Conservation (phyloP, 1,140 invertebrate species). For the Thereuonema tuberculata region DNA sequence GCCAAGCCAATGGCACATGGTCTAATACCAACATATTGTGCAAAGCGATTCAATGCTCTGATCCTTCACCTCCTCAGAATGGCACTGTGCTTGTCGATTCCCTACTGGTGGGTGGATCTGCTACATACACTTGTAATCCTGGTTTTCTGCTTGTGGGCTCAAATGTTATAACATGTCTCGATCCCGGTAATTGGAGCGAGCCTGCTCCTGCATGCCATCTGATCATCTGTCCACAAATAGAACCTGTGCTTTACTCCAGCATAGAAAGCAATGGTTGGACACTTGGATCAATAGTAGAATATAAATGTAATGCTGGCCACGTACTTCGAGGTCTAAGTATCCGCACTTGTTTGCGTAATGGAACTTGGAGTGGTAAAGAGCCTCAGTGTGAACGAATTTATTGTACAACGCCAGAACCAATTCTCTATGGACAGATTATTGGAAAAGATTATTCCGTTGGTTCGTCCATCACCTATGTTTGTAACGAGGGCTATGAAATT, state of each 20-base stretch:
- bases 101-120: conserved; percentile 17
- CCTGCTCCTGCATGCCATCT: conserved; percentile 17
- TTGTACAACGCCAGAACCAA: conserved; percentile 19
- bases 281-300: conserved; percentile 8
- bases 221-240: conserved; percentile 19
- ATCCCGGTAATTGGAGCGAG: conserved; percentile 19
- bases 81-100: conserved; percentile 6
- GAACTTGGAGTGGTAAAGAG: conserved; percentile 26
- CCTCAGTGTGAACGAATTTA: conserved; percentile 22
- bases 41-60: conserved; percentile 13
- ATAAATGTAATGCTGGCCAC: conserved; percentile 26
- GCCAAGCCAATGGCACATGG: conserved; percentile 7
- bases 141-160: conserved; percentile 39
- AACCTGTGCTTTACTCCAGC: not conserved
- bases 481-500: conserved; percentile 21
- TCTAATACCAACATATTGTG: conserved; percentile 11
- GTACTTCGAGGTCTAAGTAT: conserved; percentile 21
- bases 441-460: conserved; percentile 15
- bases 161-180: conserved; percentile 10
- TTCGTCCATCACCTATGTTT: conserved; percentile 18
- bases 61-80: conserved; percentile 14
- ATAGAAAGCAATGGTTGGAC: not conserved
- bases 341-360: conserved; percentile 24
- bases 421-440: conserved; percentile 24
- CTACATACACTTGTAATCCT: conserved; percentile 37